Conservation (phyloP, 2,797 vertebrate genomes). For the Xiphorhynchus erythropygius region DNA sequence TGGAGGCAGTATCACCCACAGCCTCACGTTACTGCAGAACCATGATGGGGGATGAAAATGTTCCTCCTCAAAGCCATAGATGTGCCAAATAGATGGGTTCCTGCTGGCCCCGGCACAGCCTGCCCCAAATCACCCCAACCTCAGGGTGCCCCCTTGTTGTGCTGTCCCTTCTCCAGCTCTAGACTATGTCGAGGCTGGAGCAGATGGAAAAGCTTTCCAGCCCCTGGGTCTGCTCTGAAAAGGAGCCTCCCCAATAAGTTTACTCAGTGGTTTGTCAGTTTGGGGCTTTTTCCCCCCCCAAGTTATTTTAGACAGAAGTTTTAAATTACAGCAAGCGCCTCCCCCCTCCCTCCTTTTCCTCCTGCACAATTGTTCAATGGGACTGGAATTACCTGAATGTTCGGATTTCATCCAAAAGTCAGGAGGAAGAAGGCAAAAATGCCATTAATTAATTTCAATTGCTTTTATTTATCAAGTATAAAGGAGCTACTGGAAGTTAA, state of each 20-base stretch:
- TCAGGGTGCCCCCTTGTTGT: accelerated
- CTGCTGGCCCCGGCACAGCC: neutral
- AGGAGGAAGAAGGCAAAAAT: neutral
- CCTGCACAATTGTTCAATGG: neutral
- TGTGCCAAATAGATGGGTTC: accelerated
- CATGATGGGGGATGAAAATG: neutral
- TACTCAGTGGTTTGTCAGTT: neutral
- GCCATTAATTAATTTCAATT: neutral
- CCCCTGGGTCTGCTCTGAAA: neutral
- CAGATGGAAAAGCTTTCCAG: neutral
- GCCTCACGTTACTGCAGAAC: accelerated
- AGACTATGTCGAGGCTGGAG: neutral
- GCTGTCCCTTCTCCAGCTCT: accelerated
- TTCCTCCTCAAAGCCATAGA: neutral
- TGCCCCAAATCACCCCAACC: accelerated
- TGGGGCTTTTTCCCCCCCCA: accelerated
- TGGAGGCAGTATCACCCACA: neutral
- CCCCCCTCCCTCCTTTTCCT: neutral
- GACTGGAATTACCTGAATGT: neutral
- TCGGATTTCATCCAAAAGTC: neutral
- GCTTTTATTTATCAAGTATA: neutral
- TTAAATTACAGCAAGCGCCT: neutral
- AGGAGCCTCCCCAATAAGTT: accelerated
- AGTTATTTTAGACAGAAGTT: neutral
- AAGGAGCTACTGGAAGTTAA: neutral